Conservation (phyloP, 2,113 vertebrate species). For the Gnathonemus echidnorhynchus region DNA sequence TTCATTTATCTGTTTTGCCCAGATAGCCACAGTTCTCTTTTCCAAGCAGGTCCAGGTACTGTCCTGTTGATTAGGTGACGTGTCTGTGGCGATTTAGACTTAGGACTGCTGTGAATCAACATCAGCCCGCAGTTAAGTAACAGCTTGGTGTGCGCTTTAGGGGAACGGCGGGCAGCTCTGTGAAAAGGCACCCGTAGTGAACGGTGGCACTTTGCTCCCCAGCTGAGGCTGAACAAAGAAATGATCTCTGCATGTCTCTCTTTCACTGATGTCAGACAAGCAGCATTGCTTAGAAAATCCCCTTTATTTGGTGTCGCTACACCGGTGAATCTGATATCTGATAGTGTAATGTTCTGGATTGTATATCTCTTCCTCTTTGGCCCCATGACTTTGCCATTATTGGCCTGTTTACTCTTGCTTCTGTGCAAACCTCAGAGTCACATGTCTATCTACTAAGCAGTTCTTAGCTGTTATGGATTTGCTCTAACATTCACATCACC, state of each 20-base stretch:
- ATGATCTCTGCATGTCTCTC: not conserved
- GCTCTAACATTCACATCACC: not conserved
- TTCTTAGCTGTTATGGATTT: conserved; percentile 6
- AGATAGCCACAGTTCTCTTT: not conserved
- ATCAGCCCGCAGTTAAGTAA: not conserved
- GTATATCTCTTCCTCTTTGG: not conserved
- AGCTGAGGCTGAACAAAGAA: not conserved
- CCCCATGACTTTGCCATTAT: not conserved
- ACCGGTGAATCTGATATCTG: not conserved
- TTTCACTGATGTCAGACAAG: not conserved
- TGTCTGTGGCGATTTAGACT: conserved; percentile 16
- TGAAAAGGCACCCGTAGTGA: not conserved
- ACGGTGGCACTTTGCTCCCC: not conserved
- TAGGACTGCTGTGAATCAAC: conserved; percentile 5
- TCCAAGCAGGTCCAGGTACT: not conserved
- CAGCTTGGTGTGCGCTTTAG: not conserved
- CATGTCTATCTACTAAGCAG: not conserved
- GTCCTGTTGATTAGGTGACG: not conserved
- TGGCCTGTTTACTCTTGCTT: not conserved
- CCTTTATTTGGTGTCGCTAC: not conserved
- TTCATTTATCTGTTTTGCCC: not conserved
- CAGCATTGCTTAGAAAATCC: not conserved
- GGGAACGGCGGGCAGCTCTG: not conserved
- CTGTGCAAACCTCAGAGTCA: not conserved
- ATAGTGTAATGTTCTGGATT: not conserved